Percentiles rank a stretch among this genome's conserved stretches.
Evolutionary conservation across 2,888 invertebrate species (phyloP).

Genomic region (Melanostoma mellinum): DNA sequence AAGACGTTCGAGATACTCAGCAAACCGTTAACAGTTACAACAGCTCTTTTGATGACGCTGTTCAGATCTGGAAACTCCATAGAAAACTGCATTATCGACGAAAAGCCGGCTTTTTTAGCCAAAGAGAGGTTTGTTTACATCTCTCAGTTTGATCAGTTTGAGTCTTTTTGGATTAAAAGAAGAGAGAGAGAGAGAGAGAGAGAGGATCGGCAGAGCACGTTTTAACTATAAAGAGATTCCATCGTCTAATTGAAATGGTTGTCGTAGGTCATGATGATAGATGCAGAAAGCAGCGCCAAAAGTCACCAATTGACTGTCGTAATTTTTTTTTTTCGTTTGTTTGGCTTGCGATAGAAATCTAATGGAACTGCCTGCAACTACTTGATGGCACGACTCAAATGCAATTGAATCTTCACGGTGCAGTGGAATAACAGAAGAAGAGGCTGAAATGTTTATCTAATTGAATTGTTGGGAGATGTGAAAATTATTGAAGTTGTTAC

Average conservation of each 20-base stretch:
- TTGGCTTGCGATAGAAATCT: conserved; percentile 53
- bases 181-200: background rate
- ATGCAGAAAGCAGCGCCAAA: conserved; percentile 53
- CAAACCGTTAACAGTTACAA: conserved; percentile 68
- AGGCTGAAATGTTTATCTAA: conserved; percentile 49
- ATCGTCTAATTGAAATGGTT: conserved; percentile 56
- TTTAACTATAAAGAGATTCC: conserved; percentile 45
- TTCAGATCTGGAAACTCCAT: conserved; percentile 15
- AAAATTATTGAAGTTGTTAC: conserved; percentile 53
- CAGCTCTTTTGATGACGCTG: conserved; percentile 30
- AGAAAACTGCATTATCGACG: conserved; percentile 42
- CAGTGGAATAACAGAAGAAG: background rate
- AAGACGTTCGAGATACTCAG: conserved; percentile 59
- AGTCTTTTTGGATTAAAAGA: background rate
- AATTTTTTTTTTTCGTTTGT: conserved; percentile 22
- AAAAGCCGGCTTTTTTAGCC: conserved; percentile 37
- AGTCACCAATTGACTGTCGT: conserved; percentile 51
- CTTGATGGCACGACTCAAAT: conserved; percentile 53
- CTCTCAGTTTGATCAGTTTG: conserved; percentile 1
- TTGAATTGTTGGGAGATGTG: conserved; percentile 64
- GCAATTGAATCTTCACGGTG: conserved; percentile 41
- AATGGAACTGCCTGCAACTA: conserved; percentile 36
- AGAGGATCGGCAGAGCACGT: conserved; percentile 13
- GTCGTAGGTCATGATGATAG: conserved; percentile 68
- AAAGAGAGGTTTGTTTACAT: conserved; percentile 42